Conservation (phyloP, 2,113 vertebrate species). For the Pterocles orientalis region DNA sequence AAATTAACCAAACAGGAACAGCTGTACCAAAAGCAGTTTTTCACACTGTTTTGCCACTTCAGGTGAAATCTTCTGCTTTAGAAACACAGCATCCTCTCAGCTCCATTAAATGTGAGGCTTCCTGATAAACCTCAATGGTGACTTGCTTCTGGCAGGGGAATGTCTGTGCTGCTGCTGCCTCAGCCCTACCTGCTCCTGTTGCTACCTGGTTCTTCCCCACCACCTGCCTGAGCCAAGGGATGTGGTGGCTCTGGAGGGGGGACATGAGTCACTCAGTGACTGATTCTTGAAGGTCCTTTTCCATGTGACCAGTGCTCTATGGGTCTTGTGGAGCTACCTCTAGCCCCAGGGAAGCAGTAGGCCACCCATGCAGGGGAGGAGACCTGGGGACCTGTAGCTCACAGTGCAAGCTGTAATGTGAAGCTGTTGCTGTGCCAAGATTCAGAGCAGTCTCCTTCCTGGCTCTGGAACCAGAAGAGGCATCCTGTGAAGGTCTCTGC, state of each 20-base stretch:
- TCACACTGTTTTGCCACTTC: not conserved
- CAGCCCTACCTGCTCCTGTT: not conserved
- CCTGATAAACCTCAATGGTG: not conserved
- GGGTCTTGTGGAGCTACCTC: rapidly evolving
- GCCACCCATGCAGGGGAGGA: not conserved
- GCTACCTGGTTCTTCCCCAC: not conserved
- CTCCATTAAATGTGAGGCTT: not conserved
- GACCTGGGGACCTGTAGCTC: not conserved
- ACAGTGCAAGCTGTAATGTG: not conserved
- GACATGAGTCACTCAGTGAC: rapidly evolving
- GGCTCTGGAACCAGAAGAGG: rapidly evolving
- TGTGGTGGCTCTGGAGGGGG: not conserved
- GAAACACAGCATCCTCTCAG: not conserved
- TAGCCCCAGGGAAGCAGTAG: not conserved
- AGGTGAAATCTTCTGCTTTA: not conserved
- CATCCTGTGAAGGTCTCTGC: not conserved
- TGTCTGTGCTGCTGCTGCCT: too few species aligned
- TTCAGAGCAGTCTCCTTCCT: rapidly evolving
- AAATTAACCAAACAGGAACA: not conserved
- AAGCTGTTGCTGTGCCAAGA: not conserved
- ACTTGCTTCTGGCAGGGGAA: not conserved
- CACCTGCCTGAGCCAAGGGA: not conserved
- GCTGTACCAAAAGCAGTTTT: not conserved
- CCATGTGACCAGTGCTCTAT: not conserved
- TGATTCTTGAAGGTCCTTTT: not conserved